Evolutionary conservation across 2,113 vertebrate species (phyloP).

Genomic region (Tachysurus vachellii): DNA sequence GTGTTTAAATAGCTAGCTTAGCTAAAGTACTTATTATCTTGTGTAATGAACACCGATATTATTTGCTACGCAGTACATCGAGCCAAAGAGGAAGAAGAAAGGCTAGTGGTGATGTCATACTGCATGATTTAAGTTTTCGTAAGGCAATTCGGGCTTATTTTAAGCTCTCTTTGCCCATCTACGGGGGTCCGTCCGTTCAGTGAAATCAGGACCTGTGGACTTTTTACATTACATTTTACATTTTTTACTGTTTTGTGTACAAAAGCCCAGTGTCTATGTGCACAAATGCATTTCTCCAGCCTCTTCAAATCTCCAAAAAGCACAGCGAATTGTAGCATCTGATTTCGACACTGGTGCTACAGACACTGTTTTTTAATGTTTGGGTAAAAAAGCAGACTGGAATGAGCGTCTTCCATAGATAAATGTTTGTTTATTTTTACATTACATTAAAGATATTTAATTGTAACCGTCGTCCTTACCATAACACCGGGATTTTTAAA

Average conservation of each 20-base stretch:
- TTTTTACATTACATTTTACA: too few relatives aligned
- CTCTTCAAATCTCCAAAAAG: not conserved
- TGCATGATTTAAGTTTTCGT: not conserved
- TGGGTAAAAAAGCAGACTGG: not conserved
- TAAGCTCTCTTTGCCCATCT: not conserved
- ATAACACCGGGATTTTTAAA: not conserved
- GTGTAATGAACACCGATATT: not conserved
- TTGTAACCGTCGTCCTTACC: not conserved
- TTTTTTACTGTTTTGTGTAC: too few relatives aligned
- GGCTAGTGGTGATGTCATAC: not conserved
- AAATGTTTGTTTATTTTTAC: constrained; percentile 7
- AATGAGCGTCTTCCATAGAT: constrained; percentile 40
- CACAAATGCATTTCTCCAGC: not conserved
- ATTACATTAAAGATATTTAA: constrained; percentile 9
- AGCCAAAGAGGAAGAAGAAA: constrained; percentile 6
- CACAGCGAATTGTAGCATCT: not conserved
- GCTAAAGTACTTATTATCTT: not conserved
- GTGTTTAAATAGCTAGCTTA: not conserved
- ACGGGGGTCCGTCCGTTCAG: not conserved
- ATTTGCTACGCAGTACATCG: not conserved
- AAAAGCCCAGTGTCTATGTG: too few relatives aligned
- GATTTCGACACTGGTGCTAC: not conserved
- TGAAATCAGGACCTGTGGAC: not conserved
- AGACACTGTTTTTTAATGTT: not conserved
- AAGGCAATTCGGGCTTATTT: not conserved